These are phyloP conservation scores for Sinelater perroti DNA, from an alignment of 2,888 invertebrate genomes.

Conservation along the genomic window DNA sequence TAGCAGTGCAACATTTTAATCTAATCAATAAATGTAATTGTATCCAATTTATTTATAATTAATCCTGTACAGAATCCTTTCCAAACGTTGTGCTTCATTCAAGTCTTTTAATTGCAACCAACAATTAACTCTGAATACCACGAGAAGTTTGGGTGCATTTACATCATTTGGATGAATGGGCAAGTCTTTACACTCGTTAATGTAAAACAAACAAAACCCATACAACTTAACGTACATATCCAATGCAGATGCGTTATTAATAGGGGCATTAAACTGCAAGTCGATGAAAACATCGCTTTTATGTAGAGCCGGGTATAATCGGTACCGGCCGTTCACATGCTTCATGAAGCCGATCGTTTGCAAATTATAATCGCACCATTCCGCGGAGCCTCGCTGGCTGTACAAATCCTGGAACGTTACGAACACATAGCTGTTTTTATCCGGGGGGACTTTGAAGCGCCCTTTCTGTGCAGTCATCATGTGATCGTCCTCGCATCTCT, in stretches of 20 bases:
- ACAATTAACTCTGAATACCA: conserved; percentile 3
- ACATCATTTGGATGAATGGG: neutral
- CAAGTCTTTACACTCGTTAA: neutral
- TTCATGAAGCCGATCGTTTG: conserved; percentile 5
- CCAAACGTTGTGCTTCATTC: conserved; percentile 1
- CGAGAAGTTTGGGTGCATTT: neutral
- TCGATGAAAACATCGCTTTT: neutral
- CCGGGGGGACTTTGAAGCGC: no score
- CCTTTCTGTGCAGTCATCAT: no score
- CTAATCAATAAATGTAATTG: neutral
- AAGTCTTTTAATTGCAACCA: conserved; percentile 16
- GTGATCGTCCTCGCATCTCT: no score
- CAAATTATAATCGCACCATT: neutral
- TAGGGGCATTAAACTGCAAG: neutral
- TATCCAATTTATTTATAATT: conserved; percentile 8
- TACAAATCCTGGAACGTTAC: neutral
- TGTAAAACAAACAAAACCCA: conserved; percentile 18
- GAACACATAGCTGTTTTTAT: neutral
- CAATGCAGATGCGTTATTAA: neutral
- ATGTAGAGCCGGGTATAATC: neutral
- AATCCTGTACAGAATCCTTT: conserved; percentile 12
- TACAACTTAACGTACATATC: conserved; percentile 11
- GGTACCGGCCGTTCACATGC: neutral
- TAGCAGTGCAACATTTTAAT: neutral
- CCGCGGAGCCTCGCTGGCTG: neutral